Conservation (phyloP, 2,113 vertebrate species). For the Dicrurus megarhynchus region DNA sequence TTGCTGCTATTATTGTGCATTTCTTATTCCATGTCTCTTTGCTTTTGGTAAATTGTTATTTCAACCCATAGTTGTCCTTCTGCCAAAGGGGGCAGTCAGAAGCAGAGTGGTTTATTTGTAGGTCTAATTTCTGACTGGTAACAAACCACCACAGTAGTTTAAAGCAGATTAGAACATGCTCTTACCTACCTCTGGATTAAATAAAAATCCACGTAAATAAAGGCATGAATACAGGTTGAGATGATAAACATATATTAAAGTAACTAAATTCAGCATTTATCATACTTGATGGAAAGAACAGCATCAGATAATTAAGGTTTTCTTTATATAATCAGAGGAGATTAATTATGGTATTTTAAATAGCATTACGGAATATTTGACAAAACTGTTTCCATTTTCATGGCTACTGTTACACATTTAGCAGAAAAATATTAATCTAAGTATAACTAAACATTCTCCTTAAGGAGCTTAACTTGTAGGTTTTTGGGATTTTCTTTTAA, state of each 20-base stretch:
- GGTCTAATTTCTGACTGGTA: not conserved
- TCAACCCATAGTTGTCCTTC: not conserved
- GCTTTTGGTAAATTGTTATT: not conserved
- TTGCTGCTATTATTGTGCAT: not conserved
- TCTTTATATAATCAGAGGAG: not conserved
- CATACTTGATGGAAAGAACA: not conserved
- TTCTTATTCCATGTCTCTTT: not conserved
- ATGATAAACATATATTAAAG: not conserved
- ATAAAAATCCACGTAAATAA: not conserved
- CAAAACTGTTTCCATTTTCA: not conserved
- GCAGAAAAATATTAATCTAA: not conserved
- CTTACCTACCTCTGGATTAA: not conserved
- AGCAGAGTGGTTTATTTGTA: not conserved
- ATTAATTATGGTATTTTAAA: not conserved
- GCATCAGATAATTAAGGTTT: not conserved
- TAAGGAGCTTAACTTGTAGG: not conserved
- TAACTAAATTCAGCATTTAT: not conserved
- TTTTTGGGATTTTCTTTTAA: not conserved
- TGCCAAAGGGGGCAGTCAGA: fast-evolving
- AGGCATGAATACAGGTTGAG: not conserved
- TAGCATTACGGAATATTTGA: not conserved
- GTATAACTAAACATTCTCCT: not conserved
- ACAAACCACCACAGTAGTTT: not conserved
- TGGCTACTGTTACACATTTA: not conserved
- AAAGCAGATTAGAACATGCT: not conserved